A percentile compares a stretch with the other conserved stretches of the same genome.
These are phyloP conservation scores for Desoria tigrina DNA, from an alignment of 2,888 invertebrate genomes.

Conservation along the genomic window DNA sequence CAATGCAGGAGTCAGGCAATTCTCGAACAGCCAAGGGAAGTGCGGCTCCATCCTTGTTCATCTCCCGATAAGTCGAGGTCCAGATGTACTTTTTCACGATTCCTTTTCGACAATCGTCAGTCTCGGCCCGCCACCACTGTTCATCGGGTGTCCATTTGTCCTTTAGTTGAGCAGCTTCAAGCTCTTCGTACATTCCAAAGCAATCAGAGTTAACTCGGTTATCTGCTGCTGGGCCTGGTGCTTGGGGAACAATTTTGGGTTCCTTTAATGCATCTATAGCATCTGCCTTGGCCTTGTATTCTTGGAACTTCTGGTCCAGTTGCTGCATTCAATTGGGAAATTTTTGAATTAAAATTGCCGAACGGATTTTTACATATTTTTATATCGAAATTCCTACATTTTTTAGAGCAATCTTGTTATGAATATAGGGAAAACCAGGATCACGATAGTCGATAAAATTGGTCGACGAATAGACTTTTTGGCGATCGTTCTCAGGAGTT, in stretches of 20 bases:
- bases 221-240: slow-evolving; percentile 20
- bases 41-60: slow-evolving; percentile 52
- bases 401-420: slow-evolving; percentile 31
- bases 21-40: slow-evolving; percentile 39
- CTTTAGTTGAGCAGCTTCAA: slow-evolving; percentile 24
- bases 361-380: too few relatives aligned
- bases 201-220: slow-evolving; percentile 37
- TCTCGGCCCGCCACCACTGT: slow-evolving; percentile 32
- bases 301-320: slow-evolving; percentile 30
- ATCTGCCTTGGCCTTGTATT: slow-evolving; percentile 46
- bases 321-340: too few relatives aligned
- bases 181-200: slow-evolving; percentile 31
- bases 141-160: slow-evolving; percentile 36
- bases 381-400: slow-evolving; percentile 16
- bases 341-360: neutral
- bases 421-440: slow-evolving; percentile 46
- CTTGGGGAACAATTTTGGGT: slow-evolving; percentile 31
- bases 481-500: slow-evolving; percentile 25
- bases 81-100: slow-evolving; percentile 46
- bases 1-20: slow-evolving; percentile 36
- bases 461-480: slow-evolving; percentile 39
- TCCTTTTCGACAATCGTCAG: slow-evolving; percentile 43
- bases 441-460: slow-evolving; percentile 45
- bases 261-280: slow-evolving; percentile 43
- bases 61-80: slow-evolving; percentile 50